These are phyloP conservation scores for Caenorhabditis afra DNA, from an alignment of 2,888 invertebrate species.

Conservation along the genomic window DNA sequence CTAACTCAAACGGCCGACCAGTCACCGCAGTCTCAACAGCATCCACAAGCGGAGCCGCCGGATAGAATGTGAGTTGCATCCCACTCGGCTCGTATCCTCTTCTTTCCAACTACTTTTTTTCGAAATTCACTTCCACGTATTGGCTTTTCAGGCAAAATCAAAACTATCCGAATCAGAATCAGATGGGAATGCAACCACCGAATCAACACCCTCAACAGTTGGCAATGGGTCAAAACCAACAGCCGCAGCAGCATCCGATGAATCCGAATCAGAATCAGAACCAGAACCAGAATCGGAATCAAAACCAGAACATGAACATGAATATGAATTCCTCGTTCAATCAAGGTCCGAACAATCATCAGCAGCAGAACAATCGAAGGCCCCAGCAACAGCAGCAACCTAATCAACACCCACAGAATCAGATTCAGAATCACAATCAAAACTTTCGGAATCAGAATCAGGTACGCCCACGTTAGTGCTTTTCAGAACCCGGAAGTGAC, in stretches of 20 bases:
- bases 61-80: constrained; percentile 54
- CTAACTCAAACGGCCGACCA: constrained; percentile 64
- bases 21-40: constrained; percentile 35
- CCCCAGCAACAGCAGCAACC: constrained; percentile 43
- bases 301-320: constrained; percentile 5
- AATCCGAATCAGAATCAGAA: constrained; percentile 17
- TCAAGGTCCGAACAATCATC: constrained; percentile 38
- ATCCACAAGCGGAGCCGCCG: constrained; percentile 50
- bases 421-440: constrained; percentile 32
- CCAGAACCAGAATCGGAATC: constrained; percentile 19
- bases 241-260: not conserved
- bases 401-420: constrained; percentile 24
- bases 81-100: not conserved
- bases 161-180: constrained; percentile 30
- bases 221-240: not conserved
- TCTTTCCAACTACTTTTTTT: too few relatives aligned
- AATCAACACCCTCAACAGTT: constrained; percentile 4
- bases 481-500: not conserved
- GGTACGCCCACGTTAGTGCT: not conserved
- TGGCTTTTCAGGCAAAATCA: constrained; percentile 39
- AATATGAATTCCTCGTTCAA: not conserved
- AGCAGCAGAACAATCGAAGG: constrained; percentile 43
- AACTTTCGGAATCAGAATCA: constrained; percentile 44
- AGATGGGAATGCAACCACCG: constrained; percentile 19
- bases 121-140: not conserved